Percentiles rank a stretch among this genome's conserved stretches.
phyloP scores from a whole-genome alignment of 2,797 vertebrate species.

The Toxotes lorentzi region DNA sequence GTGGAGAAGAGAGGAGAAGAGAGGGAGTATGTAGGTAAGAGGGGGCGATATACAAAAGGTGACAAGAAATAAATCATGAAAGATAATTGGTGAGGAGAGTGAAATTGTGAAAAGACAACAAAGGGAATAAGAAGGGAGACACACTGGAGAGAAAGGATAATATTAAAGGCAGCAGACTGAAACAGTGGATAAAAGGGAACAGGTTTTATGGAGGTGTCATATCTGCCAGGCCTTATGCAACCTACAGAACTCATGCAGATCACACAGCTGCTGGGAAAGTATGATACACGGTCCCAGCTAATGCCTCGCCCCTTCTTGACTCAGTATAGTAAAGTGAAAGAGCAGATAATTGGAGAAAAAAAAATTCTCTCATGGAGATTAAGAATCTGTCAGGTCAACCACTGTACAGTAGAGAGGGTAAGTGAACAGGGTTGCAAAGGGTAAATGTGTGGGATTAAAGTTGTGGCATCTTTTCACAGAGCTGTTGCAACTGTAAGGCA shows the following conservation, averaged over 20 bases:
- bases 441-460: conserved; percentile 48
- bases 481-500: conserved; percentile 35
- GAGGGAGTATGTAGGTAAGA: conserved; percentile 14
- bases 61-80: conserved; percentile 4
- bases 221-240: conserved; percentile 75
- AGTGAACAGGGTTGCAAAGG: conserved; percentile 27
- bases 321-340: conserved; percentile 54
- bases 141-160: conserved; percentile 22
- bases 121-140: conserved; percentile 6
- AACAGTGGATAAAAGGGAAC: conserved; percentile 65
- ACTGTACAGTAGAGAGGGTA: conserved; percentile 46
- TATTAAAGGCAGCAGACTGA: conserved; percentile 47
- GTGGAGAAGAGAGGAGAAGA: conserved; percentile 41
- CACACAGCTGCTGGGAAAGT: conserved; percentile 68
- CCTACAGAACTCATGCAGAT: conserved; percentile 74
- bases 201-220: conserved; percentile 80
- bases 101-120: conserved; percentile 16
- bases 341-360: conserved; percentile 46
- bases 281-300: conserved; percentile 67
- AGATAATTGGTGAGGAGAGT: conserved; percentile 1
- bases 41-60: not conserved
- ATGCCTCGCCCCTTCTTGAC: conserved; percentile 64
- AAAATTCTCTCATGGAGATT: conserved; percentile 33
- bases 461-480: conserved; percentile 39
- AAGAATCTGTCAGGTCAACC: conserved; percentile 43